Conservation (phyloP, 2,797 vertebrate species). For the Sus cebifrons region DNA sequence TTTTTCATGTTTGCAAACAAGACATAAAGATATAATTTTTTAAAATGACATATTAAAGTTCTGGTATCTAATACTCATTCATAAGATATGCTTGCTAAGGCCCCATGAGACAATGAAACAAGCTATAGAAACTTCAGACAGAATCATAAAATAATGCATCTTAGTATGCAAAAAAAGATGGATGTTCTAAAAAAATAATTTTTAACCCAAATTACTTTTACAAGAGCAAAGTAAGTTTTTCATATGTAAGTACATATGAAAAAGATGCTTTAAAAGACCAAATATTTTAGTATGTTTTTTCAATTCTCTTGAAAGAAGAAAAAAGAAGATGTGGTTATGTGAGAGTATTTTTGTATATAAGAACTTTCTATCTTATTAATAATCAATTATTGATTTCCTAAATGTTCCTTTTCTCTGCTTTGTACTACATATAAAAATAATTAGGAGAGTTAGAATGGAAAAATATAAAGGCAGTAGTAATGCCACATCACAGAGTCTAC, state of each 20-base stretch:
- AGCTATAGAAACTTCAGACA: slow-evolving; percentile 71
- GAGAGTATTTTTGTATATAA: not conserved
- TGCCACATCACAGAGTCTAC: not conserved
- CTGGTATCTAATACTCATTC: slow-evolving; percentile 64
- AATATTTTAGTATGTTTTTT: not conserved
- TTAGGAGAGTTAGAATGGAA: not conserved
- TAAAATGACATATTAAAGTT: slow-evolving; percentile 63
- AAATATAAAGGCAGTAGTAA: not conserved
- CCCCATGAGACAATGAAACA: slow-evolving; percentile 72
- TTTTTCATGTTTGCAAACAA: slow-evolving; percentile 67
- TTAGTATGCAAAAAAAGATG: slow-evolving; percentile 62
- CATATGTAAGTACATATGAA: not conserved
- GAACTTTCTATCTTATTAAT: not conserved
- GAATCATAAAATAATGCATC: slow-evolving; percentile 64
- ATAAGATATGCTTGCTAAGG: slow-evolving; percentile 67
- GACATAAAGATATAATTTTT: not conserved
- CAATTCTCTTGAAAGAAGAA: slow-evolving; percentile 20
- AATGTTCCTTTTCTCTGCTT: not conserved
- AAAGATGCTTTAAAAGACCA: not conserved
- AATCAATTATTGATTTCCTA: not conserved
- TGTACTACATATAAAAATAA: not conserved
- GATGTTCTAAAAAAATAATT: slow-evolving; percentile 66
- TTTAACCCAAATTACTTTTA: slow-evolving; percentile 80
- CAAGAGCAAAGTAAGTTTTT: slow-evolving; percentile 64
- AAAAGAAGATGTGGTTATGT: not conserved